These are phyloP conservation scores for Momotus momota DNA, from an alignment of 2,797 vertebrate genomes.

Conservation along the genomic window DNA sequence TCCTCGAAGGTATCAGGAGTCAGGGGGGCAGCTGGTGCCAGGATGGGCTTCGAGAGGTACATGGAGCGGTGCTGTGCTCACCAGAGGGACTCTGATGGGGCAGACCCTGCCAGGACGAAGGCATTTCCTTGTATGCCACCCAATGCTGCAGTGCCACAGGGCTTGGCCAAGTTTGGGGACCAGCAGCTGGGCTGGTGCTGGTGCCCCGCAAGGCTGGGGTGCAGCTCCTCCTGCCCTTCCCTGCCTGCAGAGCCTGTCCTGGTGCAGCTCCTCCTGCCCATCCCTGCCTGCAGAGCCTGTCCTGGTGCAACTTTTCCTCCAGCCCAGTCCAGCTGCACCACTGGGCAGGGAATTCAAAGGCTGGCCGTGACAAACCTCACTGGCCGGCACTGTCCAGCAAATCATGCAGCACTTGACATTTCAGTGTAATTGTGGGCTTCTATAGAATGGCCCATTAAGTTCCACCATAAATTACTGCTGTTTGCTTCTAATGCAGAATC, in stretches of 20 bases:
- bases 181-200: neutral
- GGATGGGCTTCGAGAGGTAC: too few relatives aligned
- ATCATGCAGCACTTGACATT: conserved; percentile 64
- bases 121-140: too few relatives aligned
- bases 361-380: accelerated
- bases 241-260: neutral
- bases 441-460: conserved; percentile 62
- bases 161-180: accelerated
- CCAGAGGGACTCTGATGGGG: neutral
- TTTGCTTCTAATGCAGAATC: neutral
- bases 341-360: neutral
- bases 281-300: neutral
- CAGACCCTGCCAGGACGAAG: accelerated
- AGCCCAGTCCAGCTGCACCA: accelerated
- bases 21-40: neutral
- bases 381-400: conserved; percentile 9
- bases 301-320: neutral
- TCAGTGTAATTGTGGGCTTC: conserved; percentile 58
- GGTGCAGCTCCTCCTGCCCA: too few relatives aligned
- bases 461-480: conserved; percentile 59
- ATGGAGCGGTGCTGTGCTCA: neutral
- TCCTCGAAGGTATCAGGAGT: accelerated
- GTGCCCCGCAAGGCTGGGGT: neutral
- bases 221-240: neutral
- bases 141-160: neutral